These are phyloP conservation scores for Caenorhabditis afra DNA, from an alignment of 2,888 invertebrate species.

Conservation along the genomic window DNA sequence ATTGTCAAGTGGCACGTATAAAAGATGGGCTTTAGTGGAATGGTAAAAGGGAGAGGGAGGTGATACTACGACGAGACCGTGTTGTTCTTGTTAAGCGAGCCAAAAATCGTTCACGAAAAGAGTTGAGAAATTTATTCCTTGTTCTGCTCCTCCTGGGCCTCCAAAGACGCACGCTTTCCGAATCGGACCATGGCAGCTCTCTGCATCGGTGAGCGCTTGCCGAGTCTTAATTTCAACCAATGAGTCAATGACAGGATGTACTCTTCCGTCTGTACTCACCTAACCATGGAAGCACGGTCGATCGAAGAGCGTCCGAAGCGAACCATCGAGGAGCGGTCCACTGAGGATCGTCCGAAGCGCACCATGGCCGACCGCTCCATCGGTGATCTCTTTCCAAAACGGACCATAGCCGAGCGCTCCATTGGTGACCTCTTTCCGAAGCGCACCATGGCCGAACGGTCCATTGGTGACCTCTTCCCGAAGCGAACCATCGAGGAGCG, in stretches of 20 bases:
- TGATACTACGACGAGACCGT: constrained; percentile 40
- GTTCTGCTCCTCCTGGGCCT: constrained; percentile 4
- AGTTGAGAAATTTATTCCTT: constrained; percentile 7
- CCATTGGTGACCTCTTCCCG: constrained; percentile 27
- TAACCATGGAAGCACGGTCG: constrained; percentile 64
- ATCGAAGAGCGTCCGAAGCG: constrained; percentile 66
- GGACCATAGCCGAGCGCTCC: constrained; percentile 69
- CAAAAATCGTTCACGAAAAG: background rate
- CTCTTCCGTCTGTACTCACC: constrained; percentile 20
- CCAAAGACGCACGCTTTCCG: constrained; percentile 33
- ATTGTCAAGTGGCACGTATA: constrained; percentile 50
- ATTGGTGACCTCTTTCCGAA: constrained; percentile 68
- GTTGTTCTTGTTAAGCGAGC: constrained; percentile 33
- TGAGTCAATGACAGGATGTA: background rate
- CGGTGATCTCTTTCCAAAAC: constrained; percentile 61
- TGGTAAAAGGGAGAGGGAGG: constrained; percentile 1
- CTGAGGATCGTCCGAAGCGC: constrained; percentile 62
- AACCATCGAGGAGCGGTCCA: constrained; percentile 65
- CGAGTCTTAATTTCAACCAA: constrained; percentile 57
- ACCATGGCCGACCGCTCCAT: constrained; percentile 71
- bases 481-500: constrained; percentile 65
- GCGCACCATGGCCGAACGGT: constrained; percentile 28
- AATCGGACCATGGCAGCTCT: constrained; percentile 69
- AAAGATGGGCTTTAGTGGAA: constrained; percentile 1
- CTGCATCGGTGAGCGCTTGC: constrained; percentile 70